These are phyloP conservation scores for Zosterops japonicus DNA, from an alignment of 2,113 vertebrate species.

Conservation along the genomic window DNA sequence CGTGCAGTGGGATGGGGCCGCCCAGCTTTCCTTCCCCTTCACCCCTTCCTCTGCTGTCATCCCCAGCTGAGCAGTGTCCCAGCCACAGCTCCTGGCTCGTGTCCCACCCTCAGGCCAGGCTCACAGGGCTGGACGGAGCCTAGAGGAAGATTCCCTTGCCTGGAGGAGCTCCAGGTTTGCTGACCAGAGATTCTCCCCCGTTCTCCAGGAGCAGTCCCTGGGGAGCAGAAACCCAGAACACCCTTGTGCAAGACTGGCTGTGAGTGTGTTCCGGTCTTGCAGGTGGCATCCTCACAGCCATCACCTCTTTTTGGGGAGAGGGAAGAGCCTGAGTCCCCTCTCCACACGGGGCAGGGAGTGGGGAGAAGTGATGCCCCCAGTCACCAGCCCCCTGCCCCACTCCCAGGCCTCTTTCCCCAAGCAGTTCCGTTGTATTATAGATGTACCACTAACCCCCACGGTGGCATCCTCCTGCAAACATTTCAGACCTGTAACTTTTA, in stretches of 20 bases:
- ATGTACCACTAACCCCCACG: not conserved
- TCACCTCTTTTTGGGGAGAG: not conserved
- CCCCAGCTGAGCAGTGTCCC: not conserved
- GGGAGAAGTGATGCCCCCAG: rapidly evolving
- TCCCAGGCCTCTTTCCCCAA: not conserved
- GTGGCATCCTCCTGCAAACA: slow-evolving; percentile 51
- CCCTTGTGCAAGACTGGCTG: not conserved
- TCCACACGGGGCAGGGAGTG: rapidly evolving
- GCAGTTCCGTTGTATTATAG: not conserved
- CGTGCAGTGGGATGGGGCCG: rapidly evolving
- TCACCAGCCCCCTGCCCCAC: not conserved
- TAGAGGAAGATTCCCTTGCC: not conserved
- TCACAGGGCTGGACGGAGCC: not conserved
- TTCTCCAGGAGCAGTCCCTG: not conserved
- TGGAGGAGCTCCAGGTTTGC: not conserved
- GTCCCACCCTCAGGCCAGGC: not conserved
- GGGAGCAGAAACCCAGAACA: not conserved
- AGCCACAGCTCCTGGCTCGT: not conserved
- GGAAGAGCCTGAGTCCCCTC: not conserved
- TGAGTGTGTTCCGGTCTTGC: rapidly evolving
- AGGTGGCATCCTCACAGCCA: not conserved
- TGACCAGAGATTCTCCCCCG: rapidly evolving
- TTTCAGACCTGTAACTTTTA: slow-evolving; percentile 76
- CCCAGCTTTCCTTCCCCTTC: not conserved
- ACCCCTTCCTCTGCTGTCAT: not conserved